These are phyloP conservation scores for Latheticus oryzae DNA, from an alignment of 2,888 invertebrate genomes.

Conservation along the genomic window DNA sequence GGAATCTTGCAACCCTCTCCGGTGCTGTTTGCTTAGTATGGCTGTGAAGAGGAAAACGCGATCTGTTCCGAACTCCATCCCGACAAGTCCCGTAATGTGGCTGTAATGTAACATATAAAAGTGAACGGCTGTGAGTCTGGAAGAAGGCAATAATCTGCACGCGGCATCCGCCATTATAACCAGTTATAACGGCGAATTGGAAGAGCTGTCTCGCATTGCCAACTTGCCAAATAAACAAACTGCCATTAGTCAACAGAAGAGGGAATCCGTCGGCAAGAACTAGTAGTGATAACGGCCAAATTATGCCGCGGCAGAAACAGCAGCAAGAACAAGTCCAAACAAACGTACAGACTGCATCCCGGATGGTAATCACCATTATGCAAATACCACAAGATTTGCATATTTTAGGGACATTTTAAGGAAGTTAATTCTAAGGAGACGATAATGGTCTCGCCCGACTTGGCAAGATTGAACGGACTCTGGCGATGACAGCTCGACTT, in stretches of 20 bases:
- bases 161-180: conserved; percentile 60
- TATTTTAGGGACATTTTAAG: conserved; percentile 64
- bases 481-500: conserved; percentile 52
- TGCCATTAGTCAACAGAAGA: conserved; percentile 57
- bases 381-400: conserved; percentile 64
- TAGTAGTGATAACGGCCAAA: conserved; percentile 63
- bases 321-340: conserved; percentile 60
- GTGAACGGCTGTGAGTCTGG: conserved; percentile 55
- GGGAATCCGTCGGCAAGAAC: conserved; percentile 46
- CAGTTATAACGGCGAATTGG: conserved; percentile 56
- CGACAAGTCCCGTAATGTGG: conserved; percentile 48
- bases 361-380: conserved; percentile 61
- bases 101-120: conserved; percentile 59
- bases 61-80: conserved; percentile 50
- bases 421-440: conserved; percentile 59
- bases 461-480: conserved; percentile 56
- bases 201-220: conserved; percentile 43
- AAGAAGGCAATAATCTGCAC: conserved; percentile 63
- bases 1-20: too few relatives aligned
- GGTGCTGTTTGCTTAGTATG: too few relatives aligned
- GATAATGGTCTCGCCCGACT: conserved; percentile 50
- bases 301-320: conserved; percentile 54
- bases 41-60: too few relatives aligned
- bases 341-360: conserved; percentile 59
- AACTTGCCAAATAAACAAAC: conserved; percentile 61